Percentiles rank a stretch among this genome's conserved stretches.
Evolutionary conservation across 2,797 vertebrate genomes (phyloP).

Genomic region (Catamblyrhynchus diadema): DNA sequence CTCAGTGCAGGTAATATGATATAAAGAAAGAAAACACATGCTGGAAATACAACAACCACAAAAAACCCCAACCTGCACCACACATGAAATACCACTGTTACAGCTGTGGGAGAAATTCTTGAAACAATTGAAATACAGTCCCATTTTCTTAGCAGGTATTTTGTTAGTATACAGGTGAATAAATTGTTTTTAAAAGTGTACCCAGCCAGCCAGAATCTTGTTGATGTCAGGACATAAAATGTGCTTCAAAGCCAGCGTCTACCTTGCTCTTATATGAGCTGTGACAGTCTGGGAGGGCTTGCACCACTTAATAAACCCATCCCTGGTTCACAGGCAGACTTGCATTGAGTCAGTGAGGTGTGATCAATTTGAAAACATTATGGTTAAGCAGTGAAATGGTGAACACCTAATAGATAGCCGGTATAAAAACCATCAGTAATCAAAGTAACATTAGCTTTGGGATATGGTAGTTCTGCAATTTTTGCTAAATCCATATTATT

Average conservation of each 20-base stretch:
- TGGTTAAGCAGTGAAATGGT: slow-evolving; percentile 10
- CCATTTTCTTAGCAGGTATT: not conserved
- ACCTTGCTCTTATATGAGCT: not conserved
- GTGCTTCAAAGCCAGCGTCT: not conserved
- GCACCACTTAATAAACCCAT: not conserved
- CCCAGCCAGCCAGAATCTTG: slow-evolving; percentile 9
- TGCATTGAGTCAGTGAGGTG: slow-evolving; percentile 63
- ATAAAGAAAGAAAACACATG: not conserved
- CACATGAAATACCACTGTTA: not conserved
- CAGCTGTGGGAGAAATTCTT: not conserved
- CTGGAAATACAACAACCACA: not conserved
- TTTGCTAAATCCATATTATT: slow-evolving; percentile 49
- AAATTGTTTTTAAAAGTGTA: not conserved
- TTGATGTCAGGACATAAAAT: not conserved
- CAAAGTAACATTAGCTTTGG: slow-evolving; percentile 37
- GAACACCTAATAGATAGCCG: slow-evolving; percentile 63
- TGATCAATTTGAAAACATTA: not conserved
- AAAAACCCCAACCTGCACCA: not conserved
- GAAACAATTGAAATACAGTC: not conserved
- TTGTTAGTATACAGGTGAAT: slow-evolving; percentile 42
- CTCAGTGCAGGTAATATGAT: not conserved
- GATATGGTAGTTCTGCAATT: slow-evolving; percentile 32
- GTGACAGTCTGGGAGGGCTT: not conserved
- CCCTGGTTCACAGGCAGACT: slow-evolving; percentile 64
- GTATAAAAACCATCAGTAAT: slow-evolving; percentile 73